phyloP scores from a whole-genome alignment of 1,140 invertebrate species.

The Nomia melanderi region DNA sequence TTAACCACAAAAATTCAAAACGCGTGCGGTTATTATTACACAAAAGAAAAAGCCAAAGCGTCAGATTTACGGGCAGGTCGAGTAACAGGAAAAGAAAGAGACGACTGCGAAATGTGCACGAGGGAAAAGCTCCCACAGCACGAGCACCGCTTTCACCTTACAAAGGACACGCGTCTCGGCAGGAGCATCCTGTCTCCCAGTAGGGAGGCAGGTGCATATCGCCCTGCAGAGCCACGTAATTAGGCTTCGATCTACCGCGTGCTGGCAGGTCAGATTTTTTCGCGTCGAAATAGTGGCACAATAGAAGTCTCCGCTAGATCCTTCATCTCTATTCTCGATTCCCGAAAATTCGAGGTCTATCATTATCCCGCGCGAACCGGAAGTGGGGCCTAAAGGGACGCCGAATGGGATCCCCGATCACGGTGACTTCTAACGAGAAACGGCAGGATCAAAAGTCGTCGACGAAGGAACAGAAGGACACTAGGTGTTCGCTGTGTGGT shows the following conservation, averaged over 20 bases:
- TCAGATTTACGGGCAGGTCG: not conserved
- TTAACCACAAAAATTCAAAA: too few species aligned
- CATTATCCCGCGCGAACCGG: conserved; percentile 65
- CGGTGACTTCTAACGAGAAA: conserved; percentile 53
- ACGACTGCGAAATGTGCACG: not conserved
- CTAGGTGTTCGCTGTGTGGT: conserved; percentile 35
- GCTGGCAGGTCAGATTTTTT: conserved; percentile 60
- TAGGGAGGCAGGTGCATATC: conserved; percentile 55
- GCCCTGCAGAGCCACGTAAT: conserved; percentile 44
- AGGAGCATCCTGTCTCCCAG: conserved; percentile 35
- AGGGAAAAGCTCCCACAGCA: conserved; percentile 10
- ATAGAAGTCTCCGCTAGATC: conserved; percentile 47
- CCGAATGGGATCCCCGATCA: conserved; percentile 24
- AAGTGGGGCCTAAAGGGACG: conserved; percentile 41
- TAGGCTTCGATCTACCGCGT: conserved; percentile 53
- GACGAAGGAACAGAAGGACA: conserved; percentile 43
- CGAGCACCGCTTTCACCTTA: conserved; percentile 22
- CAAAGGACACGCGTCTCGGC: conserved; percentile 28
- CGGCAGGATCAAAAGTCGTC: conserved; percentile 35
- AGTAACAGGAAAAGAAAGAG: not conserved
- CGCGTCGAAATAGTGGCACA: conserved; percentile 56
- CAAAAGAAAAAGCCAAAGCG: not conserved
- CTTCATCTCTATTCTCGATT: conserved; percentile 11
- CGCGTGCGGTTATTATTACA: too few species aligned
- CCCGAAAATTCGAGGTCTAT: conserved; percentile 53